These are phyloP conservation scores for Amphipoea oculea DNA, from an alignment of 2,888 invertebrate genomes.

Conservation along the genomic window DNA sequence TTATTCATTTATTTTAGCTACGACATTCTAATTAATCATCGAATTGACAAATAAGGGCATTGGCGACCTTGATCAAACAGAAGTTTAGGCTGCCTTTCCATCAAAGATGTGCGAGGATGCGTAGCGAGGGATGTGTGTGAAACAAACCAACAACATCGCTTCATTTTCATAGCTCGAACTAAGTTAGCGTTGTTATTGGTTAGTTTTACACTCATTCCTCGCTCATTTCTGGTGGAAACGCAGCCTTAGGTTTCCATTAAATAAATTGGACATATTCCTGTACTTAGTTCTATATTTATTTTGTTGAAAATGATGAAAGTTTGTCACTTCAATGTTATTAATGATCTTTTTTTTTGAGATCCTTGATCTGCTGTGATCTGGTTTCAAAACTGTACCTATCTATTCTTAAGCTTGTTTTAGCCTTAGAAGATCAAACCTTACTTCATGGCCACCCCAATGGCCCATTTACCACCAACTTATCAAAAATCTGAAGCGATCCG, in stretches of 20 bases:
- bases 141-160: too few species aligned
- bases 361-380: not conserved
- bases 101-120: too few species aligned
- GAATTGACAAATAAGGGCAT: slow-evolving; percentile 29
- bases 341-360: not conserved
- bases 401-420: too few species aligned
- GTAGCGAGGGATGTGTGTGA: too few species aligned
- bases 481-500: slow-evolving; percentile 54
- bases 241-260: slow-evolving; percentile 13
- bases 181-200: too few species aligned
- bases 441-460: not conserved
- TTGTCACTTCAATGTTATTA: not conserved
- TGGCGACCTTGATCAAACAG: slow-evolving; percentile 13
- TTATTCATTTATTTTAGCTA: not conserved
- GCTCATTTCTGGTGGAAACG: too few species aligned
- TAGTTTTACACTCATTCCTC: too few species aligned
- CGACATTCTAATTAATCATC: slow-evolving; percentile 21
- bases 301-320: too few species aligned
- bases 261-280: slow-evolving; percentile 14
- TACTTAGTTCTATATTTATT: not conserved
- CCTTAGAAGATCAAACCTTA: not conserved
- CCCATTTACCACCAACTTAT: slow-evolving; percentile 41
- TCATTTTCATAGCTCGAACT: too few species aligned
- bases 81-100: not conserved
- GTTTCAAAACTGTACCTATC: not conserved